Evolutionary conservation across 2,113 vertebrate species (phyloP), one percentile per base, ranked within the genome.

Genomic region (Pteronura brasiliensis): DNA sequence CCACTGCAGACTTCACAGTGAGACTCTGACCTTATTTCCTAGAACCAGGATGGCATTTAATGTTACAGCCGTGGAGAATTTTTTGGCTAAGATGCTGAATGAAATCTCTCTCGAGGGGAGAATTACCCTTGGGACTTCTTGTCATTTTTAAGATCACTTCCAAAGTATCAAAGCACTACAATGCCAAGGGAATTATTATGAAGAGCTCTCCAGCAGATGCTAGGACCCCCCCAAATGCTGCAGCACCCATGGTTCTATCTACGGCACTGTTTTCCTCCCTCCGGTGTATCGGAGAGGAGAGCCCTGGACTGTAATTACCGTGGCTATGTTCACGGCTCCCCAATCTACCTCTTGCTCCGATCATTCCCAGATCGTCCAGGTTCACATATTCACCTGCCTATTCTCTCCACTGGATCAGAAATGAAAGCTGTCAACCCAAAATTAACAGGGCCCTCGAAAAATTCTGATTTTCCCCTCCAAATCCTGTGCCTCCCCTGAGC

Each of bases 41-140:
- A 12, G 11, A 69, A 21, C 21, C 79, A 69, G 52, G 83, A 90
- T 23, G 27, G 76, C 29, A 49, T 63, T 71, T 83, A 39, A 44
- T 13, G 14, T n/a, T 20, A 42, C 36, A 52, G 63, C 59, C 6
- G 0, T 7, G 29, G 20, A 67, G 39, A 67, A 49, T 55, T 79
- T n/a, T 52, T 63, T 27, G 49, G 20, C 72, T 39, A 55, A 94
- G 61, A 79, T 14, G 36, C 7, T 65, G 61, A 94, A 67, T 34
- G 39, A 93, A 61, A 88, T 91, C 55, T 69, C 88, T 82, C 88
- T 82, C 84, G 72, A 88, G 69, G 81, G 61, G 3, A 90, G 63
- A 92, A 88, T 74, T 34, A 88, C n/a, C 52, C 72, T 29, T 12
- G 67, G 44, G 72, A 57, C 17, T 74, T 88, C 31, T 14, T 71